Evolutionary conservation across 2,888 invertebrate genomes (phyloP), one percentile per base, ranked within the genome.

Genomic region (Pantelozetes paolii): DNA sequence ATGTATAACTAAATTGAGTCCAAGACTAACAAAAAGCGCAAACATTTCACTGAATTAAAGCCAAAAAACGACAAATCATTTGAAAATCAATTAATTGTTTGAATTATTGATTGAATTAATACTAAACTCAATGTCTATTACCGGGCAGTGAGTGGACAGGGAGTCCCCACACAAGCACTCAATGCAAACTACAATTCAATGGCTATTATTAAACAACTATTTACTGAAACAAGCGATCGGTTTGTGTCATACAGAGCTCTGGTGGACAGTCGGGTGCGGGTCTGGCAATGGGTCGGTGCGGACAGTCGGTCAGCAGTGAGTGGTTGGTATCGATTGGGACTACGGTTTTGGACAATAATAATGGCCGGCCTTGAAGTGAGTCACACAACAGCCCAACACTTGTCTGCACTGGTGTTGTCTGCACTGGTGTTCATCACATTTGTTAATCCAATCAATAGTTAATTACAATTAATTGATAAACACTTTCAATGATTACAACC

Each of bases 291-390:
- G 45, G 45, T 45, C 45, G 15, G 15, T n/a, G 45, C 45, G n/a
- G 45, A 18, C 45, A 13, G 15, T 18, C 15, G 45, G 45, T 18
- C 15, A 13, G 45, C 45, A 45, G 45, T 45, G 45, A n/a, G n/a
- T 9, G 8, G 13, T 13, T 18, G 13, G 45, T 45, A 45, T 45
- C 45, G 15, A 45, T 9, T 45, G 45, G 45, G 45, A 18, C 45
- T 45, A 18, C 13, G 45, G 45, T 45, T 45, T 45, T 45, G 45
- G 26, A 62, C 32, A 28, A 62, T 18, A 62, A 62, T 62, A 62
- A 62, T 62, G 62, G 62, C 62, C 26, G 62, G 62, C 62, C 62
- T 62, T 62, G 62, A 62, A 62, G 62, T 62, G 62, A 62, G 62
- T 62, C 62, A 62, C 62, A 62, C 20, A 20, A 62, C 62, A 62